Evolutionary conservation across 2,797 vertebrate species (phyloP), one percentile per base, ranked within the genome.

Genomic region (Lophius americanus): DNA sequence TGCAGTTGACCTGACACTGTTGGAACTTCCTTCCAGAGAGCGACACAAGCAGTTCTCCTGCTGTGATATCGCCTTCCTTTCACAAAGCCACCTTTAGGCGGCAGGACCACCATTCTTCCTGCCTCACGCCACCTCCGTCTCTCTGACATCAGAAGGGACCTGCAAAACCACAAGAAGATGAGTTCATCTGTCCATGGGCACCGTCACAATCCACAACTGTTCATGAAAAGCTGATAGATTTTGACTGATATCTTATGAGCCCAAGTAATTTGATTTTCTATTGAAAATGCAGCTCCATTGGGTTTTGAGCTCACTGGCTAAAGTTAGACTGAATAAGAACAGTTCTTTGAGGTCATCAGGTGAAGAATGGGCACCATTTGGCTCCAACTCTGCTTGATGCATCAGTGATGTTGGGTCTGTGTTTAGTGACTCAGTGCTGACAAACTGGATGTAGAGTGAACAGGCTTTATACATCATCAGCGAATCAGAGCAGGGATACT

Each of bases 21-120:
- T 42, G 9, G 0, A 59, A 56, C 44, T 11, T 55, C 23, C 52
- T 48, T 3, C 54, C 9, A 9, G 41, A 64, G 37, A 79, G 62
- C 58, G 84, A 89, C 79, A 90, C 89, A 91, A 91, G 78, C 86
- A 90, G 87, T 91, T 92, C 88, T 93, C 6, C 89, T 89, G 85
- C 87, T 91, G 91, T 91, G 79, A 81, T 83, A 69, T 90, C 80
- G 32, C 77, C 75, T 46, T 44, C 39, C 51, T 77, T 85, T 64
- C 37, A 62, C 39, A 61, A 70, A 73, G 60, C 81, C 81, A 76
- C 84, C 64, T 62, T 59, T 12, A 59, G 58, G 76, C 69, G 71
- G 78, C 60, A 7, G 58, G 7, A 60, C n/a, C 6, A 4, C 36
- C 2, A 1, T 33, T n/a, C 50, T 11, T 6, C n/a, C 43, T 23